phyloP scores from a whole-genome alignment of 2,888 invertebrate species.

The Dorcus hopei region DNA sequence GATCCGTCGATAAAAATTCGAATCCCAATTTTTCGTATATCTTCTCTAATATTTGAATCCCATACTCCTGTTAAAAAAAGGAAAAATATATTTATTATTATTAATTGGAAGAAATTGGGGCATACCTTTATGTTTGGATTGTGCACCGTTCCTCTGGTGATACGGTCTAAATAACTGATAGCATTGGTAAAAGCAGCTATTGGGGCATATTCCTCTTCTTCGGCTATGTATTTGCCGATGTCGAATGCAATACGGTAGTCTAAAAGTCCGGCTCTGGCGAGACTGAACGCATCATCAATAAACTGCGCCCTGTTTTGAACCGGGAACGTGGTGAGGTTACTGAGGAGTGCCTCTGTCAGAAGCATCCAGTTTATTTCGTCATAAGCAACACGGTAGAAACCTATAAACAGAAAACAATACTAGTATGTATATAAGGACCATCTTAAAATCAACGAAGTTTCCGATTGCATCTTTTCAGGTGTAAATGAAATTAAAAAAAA shows the following conservation, averaged over 20 bases:
- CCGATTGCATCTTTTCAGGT: no score
- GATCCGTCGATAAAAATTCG: conserved; percentile 14
- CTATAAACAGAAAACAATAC: conserved; percentile 9
- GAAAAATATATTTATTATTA: no score
- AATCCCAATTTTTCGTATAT: conserved; percentile 46
- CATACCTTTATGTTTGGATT: not conserved
- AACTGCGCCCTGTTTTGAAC: conserved; percentile 53
- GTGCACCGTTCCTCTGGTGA: conserved; percentile 4
- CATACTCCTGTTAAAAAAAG: conserved; percentile 7
- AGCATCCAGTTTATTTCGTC: conserved; percentile 27
- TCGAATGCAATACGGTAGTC: conserved; percentile 46
- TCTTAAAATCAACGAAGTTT: no score
- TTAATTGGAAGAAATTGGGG: no score
- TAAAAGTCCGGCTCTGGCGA: conserved; percentile 43
- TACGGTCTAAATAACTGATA: conserved; percentile 10
- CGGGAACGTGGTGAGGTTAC: conserved; percentile 36
- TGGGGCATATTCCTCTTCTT: conserved; percentile 50
- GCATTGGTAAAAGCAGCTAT: conserved; percentile 9
- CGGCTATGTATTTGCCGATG: conserved; percentile 47
- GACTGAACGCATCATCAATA: conserved; percentile 51
- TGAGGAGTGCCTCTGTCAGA: conserved; percentile 20
- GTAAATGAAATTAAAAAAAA: no score
- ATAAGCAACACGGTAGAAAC: conserved; percentile 34
- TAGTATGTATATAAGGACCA: not conserved
- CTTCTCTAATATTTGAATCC: conserved; percentile 44